Evolutionary conservation across 2,113 vertebrate species (phyloP), one percentile per base, ranked within the genome.

Genomic region (cattle (Bos taurus)): DNA sequence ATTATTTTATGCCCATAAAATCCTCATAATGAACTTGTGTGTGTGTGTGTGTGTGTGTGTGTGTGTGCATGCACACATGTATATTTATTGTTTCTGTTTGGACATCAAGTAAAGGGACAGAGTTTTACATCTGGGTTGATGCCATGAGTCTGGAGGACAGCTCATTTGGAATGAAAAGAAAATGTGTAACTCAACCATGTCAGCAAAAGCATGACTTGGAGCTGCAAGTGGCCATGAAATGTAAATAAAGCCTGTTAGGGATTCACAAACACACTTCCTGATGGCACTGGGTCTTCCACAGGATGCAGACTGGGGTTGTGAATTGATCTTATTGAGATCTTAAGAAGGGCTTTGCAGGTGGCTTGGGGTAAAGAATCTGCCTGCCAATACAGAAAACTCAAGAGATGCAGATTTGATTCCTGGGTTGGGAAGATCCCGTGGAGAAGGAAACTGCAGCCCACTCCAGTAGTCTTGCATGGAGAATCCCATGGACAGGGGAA

Each of bases 1-100:
- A 86, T 95, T 94, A 9, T 77, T 94, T 85, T 85, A 52, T 54
- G 89, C 6, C 33, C 17, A 88, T 19, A 84, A 86, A 92, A 17
- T 43, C 36, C 71, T 43, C 71, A 74, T 74, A 74, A 74, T 74
- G 71, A 43, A 74, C 71, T 74, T 43, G 36, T 14, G 5, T 74
- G 67, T 40, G 67, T 5, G 17, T 57, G 16, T 71, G 16, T 28
- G 28, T 85, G 28, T 12, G 57, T 26, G 11, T 2, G 2, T 13
- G 59, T 26, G 11, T 4, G 2, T 1, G 15, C 2, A 0, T 0
- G 0, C 8, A 0, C 17, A 11, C 12, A 30, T 94, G 78, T 89
- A 74, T 17, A 13, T 94, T 90, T 90, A 17, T 54, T 82, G 5
- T 46, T 71, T 87, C 5, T 52, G 23, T 90, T 78, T 91, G 43